Evolutionary conservation across 1,140 invertebrate species (phyloP), one percentile per base, ranked within the genome.

Genomic region (Calliphora vicina): DNA sequence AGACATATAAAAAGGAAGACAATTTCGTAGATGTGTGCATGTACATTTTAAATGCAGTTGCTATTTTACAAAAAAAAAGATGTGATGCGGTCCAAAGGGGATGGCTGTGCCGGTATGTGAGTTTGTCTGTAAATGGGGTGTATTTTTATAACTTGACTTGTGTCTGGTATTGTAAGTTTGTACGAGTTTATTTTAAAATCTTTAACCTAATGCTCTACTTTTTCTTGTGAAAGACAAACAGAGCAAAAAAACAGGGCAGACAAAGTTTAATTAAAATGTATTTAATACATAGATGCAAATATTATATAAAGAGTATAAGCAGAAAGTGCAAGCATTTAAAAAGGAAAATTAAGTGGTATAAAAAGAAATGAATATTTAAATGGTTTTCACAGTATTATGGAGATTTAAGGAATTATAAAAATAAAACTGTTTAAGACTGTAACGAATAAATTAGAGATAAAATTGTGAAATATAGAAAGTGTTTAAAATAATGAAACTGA

Each of bases 1-100:
- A 74, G 25, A 74, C 25, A 74, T 29, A 74, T 74, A 35, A 27
- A 74, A 74, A 74, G 72, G 72, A 74, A 17, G 72, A 67, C 9
- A 67, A 20, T 2, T 73, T 73, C 29, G 71, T 73, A 67, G 20
- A 23, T 67, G 57, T 67, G 57, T 67, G 1, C 0, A 23, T 67
- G 61, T 25, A 67, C n/a, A 67, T 67, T 23, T 67, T 9, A 67
- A 67, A 67, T 67, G 61, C 61, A 29, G 29, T 74, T 74, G 35
- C 35, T 35, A 35, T 35, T 35, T n/a, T 74, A 15, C 10, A 29
- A 23, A 2, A 74, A 35, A n/a, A 17, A 35, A n/a, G 10, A 35
- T 35, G 35, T 5, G 0, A 35, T 35, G 0, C 35, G 35, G 35
- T 35, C 35, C 35, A 35, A 5, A 35, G 35, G 35, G 35, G 35